These are phyloP conservation scores for Molorchus minor DNA, from an alignment of 2,888 invertebrate species.

Conservation along the genomic window DNA sequence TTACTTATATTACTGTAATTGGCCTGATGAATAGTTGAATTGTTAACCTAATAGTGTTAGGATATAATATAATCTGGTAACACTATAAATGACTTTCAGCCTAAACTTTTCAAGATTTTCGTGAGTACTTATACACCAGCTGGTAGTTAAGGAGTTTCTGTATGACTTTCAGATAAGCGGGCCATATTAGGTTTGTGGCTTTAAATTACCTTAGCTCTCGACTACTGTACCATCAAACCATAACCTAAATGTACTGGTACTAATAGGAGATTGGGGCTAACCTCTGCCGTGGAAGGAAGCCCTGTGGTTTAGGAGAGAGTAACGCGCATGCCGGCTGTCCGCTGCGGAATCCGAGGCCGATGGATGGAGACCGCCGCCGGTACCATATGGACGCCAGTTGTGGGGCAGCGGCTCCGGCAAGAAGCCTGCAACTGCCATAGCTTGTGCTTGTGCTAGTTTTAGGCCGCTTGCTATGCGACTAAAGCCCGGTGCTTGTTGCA, in stretches of 20 bases:
- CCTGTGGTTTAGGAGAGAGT: conserved; percentile 66
- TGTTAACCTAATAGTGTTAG: too few species aligned
- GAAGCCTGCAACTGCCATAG: conserved; percentile 76
- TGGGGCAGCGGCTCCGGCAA: conserved; percentile 63
- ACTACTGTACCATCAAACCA: too few species aligned
- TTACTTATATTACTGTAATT: too few species aligned
- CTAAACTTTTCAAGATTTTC: too few species aligned
- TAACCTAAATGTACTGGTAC: conserved; percentile 21
- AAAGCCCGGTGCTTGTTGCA: conserved; percentile 61
- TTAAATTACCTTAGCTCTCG: too few species aligned
- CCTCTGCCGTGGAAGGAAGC: conserved; percentile 75
- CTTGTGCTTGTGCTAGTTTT: conserved; percentile 76
- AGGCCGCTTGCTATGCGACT: conserved; percentile 74
- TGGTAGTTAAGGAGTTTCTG: too few species aligned
- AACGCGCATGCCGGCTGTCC: conserved; percentile 60
- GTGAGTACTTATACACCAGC: too few species aligned
- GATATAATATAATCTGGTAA: too few species aligned
- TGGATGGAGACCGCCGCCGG: conserved; percentile 44
- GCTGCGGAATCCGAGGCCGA: conserved; percentile 52
- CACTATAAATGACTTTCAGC: too few species aligned
- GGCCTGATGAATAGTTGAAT: too few species aligned
- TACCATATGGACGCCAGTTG: conserved; percentile 42
- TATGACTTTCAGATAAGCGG: too few species aligned
- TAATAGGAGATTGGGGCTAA: conserved; percentile 57
- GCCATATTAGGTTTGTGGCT: too few species aligned